Evolutionary conservation across 2,797 vertebrate genomes (phyloP), one percentile per base, ranked within the genome.

Genomic region (Distichodus sexfasciatus): DNA sequence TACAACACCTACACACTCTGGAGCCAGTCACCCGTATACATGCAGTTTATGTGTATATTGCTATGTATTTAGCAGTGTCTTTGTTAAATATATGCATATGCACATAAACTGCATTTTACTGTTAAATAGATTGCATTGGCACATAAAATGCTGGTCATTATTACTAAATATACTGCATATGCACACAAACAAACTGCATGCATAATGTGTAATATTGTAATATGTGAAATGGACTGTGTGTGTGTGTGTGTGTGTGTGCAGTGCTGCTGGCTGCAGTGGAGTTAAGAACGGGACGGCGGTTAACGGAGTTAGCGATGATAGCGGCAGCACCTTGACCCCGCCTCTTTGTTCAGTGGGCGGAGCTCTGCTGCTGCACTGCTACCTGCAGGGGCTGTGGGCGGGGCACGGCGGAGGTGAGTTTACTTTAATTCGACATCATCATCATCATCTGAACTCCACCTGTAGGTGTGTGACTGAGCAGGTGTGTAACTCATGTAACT

Each of bases 371-470:
- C 88, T 92, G 3, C 90, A 88, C 79, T 89, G 88, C 41, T 92
- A 89, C 84, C 87, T 92, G 26, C 90, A 92, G 81, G 91, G 91
- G 1, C 83, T 91, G 43, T 84, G 72, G 63, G 46, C 62, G n/a
- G 75, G 77, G 2, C 87, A 86, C 29, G 84, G 80, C 43, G 87
- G 87, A 85, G 90, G 91, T 90, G 23, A 82, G 77, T n/a, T n/a
- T n/a, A n/a, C 1, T 23, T 4, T 15, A n/a, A 10, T 12, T 14
- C 19, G 4, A 26, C 11, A 17, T 15, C 21, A 43, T 40, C 9
- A 26, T 21, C 23, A 14, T 8, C 6, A 29, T 14, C 1, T 19
- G 38, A 8, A 9, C 1, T 28, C 15, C 7, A 35, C 19, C 12
- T 46, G 15, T 4, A 3, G 10, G 15, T 57, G 40, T 55, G 14